Percentiles rank a stretch among this genome's conserved stretches.
Evolutionary conservation across 2,888 invertebrate genomes (phyloP).

Genomic region (Carpatolechia fugitivella): DNA sequence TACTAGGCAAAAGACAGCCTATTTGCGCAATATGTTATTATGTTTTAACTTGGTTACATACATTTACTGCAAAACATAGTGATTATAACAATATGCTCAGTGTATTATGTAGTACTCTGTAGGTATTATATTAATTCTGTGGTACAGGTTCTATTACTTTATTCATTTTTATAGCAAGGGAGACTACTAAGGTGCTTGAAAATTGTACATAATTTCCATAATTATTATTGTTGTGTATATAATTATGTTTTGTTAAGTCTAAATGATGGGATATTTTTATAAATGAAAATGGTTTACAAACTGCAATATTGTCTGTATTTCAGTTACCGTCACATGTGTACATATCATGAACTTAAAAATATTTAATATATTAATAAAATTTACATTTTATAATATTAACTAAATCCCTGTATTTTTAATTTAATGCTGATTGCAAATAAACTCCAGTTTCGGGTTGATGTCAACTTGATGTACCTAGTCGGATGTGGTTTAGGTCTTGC

Average conservation of each 20-base stretch:
- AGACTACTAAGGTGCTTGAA: too few species aligned
- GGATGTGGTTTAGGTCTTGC: constrained; percentile 67
- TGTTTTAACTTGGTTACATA: too few species aligned
- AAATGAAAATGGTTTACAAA: constrained; percentile 15
- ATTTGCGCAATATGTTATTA: too few species aligned
- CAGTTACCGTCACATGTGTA: constrained; percentile 61
- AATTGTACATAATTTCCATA: too few species aligned
- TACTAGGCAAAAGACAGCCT: too few species aligned
- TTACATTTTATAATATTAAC: constrained; percentile 63
- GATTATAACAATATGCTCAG: too few species aligned
- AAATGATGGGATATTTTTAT: constrained; percentile 28
- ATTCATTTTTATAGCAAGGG: too few species aligned
- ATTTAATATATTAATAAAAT: constrained; percentile 60
- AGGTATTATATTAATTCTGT: too few species aligned
- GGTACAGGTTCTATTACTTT: too few species aligned
- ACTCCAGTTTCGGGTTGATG: constrained; percentile 57
- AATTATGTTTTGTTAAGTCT: neutral
- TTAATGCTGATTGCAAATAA: constrained; percentile 70
- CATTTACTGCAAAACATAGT: too few species aligned
- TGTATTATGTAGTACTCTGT: too few species aligned
- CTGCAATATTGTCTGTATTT: constrained; percentile 72
- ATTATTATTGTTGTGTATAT: constrained; percentile 17
- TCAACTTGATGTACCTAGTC: too few species aligned
- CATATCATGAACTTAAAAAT: constrained; percentile 72
- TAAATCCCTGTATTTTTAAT: constrained; percentile 72